Base-by-base conservation (phyloP, 1,140 invertebrate genomes). In the Aradophagus sp. region DNA sequence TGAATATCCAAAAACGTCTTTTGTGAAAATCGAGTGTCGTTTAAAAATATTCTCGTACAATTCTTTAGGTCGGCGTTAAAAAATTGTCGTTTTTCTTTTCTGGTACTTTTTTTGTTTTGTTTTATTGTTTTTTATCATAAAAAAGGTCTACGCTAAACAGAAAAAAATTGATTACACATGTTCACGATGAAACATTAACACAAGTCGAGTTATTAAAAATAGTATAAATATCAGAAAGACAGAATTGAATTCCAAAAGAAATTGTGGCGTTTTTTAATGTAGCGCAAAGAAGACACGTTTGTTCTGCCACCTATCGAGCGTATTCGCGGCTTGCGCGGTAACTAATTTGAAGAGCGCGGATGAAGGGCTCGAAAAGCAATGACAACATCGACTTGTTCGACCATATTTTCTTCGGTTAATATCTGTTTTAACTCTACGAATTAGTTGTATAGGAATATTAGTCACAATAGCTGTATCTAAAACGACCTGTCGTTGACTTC, bases 391-490 rank as follows among this genome's bases (percentile, higher is more conserved):
- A 68, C 31, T 2, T 4, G 4, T 23, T 23, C 4, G 4, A 23
- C 4, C 8, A 23, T 23, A 23, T 23, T 23, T 23, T 23, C 8
- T 23, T 23, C 8, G 8, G 4, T 41, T 48, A 47, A 44, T 34
- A 52, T 23, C 10, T 48, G 7, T 50, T 61, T 53, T 50, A 53
- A 41, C 52, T 55, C 65, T 68, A 68, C 55, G 55, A 68, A 61
- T 52, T 55, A 61, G 13, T 68, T 48, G 55, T 68, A 68, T 68
- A 68, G 65, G 55, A 68, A 68, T 61, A 68, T 68, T 55, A 61
- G 55, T 68, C 65, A 41, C 48, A 61, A 68, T 61, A 47, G 65
- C 19, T 68, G 55, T n/a, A n/a, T 48, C 47, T 61, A 55, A 53
- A 26, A 68, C 55, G 65, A 68, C 55, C 48, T 68, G 55, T 61